Conservation (phyloP, 2,113 vertebrate species). For the Hippocampus zosterae region DNA sequence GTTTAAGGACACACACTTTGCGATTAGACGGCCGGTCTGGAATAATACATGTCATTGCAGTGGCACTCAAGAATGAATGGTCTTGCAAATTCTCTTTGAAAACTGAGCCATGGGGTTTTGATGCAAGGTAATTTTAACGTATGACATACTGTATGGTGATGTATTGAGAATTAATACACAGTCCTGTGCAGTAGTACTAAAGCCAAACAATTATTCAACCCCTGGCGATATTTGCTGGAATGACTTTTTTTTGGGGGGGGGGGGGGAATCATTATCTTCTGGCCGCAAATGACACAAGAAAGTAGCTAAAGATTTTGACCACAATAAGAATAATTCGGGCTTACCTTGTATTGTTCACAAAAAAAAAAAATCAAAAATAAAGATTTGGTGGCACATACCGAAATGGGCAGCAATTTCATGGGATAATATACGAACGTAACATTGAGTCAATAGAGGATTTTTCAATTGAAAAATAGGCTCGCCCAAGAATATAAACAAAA, state of each 20-base stretch:
- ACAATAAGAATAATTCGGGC: no score
- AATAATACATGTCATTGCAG: slow-evolving; percentile 39
- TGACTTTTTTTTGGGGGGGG: no score
- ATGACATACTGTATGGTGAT: not conserved
- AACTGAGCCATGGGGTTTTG: slow-evolving; percentile 27
- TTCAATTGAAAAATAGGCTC: not conserved
- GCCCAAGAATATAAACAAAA: no score
- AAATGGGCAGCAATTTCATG: no score
- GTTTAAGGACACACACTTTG: slow-evolving; percentile 32
- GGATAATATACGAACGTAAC: not conserved
- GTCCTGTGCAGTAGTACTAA: not conserved
- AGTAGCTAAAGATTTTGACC: no score
- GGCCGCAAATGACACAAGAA: no score
- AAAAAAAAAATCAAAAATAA: not conserved
- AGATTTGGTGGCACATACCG: no score
- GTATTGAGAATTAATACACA: not conserved
- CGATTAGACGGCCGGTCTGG: slow-evolving; percentile 20
- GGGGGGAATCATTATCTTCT: not conserved
- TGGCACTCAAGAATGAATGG: not conserved
- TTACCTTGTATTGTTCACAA: not conserved
- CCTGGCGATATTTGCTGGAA: not conserved
- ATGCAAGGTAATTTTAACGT: slow-evolving; percentile 2
- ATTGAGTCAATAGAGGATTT: not conserved
- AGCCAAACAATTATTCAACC: not conserved
- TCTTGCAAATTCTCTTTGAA: slow-evolving; percentile 34